Conservation (phyloP, 2,888 invertebrate genomes). For the Lomographa bimaculata region DNA sequence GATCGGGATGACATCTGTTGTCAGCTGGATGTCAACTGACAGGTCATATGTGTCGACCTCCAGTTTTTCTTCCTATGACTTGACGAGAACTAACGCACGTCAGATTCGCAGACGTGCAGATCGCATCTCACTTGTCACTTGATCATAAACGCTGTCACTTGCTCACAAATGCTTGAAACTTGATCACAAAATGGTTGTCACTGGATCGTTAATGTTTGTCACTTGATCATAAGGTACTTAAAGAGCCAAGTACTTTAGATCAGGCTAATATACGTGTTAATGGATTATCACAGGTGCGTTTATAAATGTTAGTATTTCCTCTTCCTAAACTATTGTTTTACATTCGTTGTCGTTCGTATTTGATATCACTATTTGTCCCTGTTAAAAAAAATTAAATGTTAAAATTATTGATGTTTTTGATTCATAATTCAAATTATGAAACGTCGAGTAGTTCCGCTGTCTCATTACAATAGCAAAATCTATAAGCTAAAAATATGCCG, state of each 20-base stretch:
- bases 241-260: constrained; percentile 14
- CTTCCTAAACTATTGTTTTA: constrained; percentile 4
- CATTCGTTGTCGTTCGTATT: constrained; percentile 9
- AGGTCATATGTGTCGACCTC: constrained; percentile 80
- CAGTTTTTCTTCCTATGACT: constrained; percentile 63
- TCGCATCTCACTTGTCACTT: constrained; percentile 40
- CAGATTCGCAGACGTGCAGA: constrained; percentile 44
- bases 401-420: not conserved
- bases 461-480: constrained; percentile 13
- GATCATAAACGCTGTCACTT: too few species aligned
- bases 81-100: constrained; percentile 40
- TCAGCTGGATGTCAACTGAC: constrained; percentile 82
- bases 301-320: not conserved
- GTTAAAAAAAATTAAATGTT: constrained; percentile 8
- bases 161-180: not conserved
- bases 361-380: constrained; percentile 4
- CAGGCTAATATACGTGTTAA: not conserved
- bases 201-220: too few species aligned
- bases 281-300: not conserved
- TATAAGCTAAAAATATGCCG: constrained; percentile 6
- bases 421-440: too few species aligned
- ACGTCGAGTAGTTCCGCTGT: constrained; percentile 15
- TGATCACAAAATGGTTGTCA: too few species aligned
- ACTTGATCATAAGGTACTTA: constrained; percentile 15
- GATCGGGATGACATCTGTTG: constrained; percentile 79